Percentiles rank a stretch among this genome's conserved stretches.
Evolutionary conservation across 53 echinoderm and acorn worm species (phyloP).

Genomic region (Arbacia lixula): DNA sequence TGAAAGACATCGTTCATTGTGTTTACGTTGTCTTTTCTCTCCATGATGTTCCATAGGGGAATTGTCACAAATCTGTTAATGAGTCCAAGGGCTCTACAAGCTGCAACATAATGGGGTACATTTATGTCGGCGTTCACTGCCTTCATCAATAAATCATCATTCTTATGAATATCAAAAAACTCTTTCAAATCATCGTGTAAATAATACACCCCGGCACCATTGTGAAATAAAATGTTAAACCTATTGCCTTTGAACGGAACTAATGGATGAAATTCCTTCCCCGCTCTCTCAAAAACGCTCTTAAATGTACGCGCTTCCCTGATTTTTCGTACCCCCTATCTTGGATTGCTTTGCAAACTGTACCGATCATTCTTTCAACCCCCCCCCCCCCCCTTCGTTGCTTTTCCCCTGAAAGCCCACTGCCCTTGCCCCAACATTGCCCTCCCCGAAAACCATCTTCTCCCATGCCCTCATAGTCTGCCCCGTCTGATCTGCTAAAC

Average conservation of each 20-base stretch:
- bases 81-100: slow-evolving; percentile 41
- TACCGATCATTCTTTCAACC: slow-evolving; percentile 34
- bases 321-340: slow-evolving; percentile 58
- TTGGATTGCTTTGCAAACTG: slow-evolving; percentile 60
- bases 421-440: slow-evolving; percentile 26
- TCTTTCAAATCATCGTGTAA: slow-evolving; percentile 12
- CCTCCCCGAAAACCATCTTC: slow-evolving; percentile 55
- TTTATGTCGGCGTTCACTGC: slow-evolving; percentile 60
- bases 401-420: slow-evolving; percentile 5
- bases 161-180: slow-evolving; percentile 46
- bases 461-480: slow-evolving; percentile 59
- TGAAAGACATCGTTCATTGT: slow-evolving; percentile 47
- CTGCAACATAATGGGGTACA: slow-evolving; percentile 35
- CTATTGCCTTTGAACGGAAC: slow-evolving; percentile 68
- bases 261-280: slow-evolving; percentile 26
- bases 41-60: slow-evolving; percentile 61
- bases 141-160: slow-evolving; percentile 55
- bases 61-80: slow-evolving; percentile 28
- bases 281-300: slow-evolving; percentile 30
- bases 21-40: slow-evolving; percentile 23
- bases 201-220: slow-evolving; percentile 63
- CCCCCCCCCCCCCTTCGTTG: slow-evolving; percentile 17
- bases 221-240: slow-evolving; percentile 71
- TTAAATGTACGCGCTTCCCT: slow-evolving; percentile 55
- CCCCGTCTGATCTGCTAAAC: slow-evolving; percentile 52